Percentiles rank a stretch among this genome's conserved stretches.
Evolutionary conservation across 2,113 vertebrate genomes (phyloP).

Genomic region (Plestiodon gilberti): DNA sequence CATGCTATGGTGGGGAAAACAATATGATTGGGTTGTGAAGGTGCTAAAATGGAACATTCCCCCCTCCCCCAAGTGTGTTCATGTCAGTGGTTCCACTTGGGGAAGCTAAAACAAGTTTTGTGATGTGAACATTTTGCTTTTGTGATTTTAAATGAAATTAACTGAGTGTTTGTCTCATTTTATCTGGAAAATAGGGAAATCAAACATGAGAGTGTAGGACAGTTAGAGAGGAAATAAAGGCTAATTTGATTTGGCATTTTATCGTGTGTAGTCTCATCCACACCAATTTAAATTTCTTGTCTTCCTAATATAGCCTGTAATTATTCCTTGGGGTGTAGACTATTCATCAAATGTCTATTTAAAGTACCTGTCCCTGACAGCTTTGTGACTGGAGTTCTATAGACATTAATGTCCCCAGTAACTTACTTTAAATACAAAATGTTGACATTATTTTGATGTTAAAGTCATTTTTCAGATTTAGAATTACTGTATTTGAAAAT

Average conservation of each 20-base stretch:
- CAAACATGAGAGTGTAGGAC: neutral
- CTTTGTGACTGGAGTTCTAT: constrained; percentile 47
- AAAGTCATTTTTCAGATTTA: neutral
- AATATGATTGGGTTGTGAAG: no score
- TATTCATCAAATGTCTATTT: constrained; percentile 61
- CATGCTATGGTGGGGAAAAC: no score
- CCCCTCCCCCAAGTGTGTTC: no score
- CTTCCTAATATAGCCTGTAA: constrained; percentile 59
- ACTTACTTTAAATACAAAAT: constrained; percentile 5
- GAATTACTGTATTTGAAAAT: constrained; percentile 10
- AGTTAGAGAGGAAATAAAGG: constrained; percentile 20
- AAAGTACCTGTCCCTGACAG: constrained; percentile 54
- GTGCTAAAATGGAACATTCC: no score
- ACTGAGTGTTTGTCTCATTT: constrained; percentile 12
- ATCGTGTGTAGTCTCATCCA: constrained; percentile 30
- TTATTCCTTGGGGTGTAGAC: constrained; percentile 51
- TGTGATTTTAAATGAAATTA: neutral
- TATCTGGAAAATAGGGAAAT: constrained; percentile 11
- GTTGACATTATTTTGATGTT: constrained; percentile 9
- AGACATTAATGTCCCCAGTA: neutral
- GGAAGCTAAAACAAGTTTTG: no score
- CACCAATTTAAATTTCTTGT: constrained; percentile 40
- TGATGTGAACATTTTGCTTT: no score
- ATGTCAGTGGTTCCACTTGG: no score
- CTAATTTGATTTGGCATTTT: constrained; percentile 33